A percentile compares a stretch with the other conserved stretches of the same genome.
phyloP scores from a whole-genome alignment of 2,888 invertebrate genomes.

The Acanthococcus lagerstroemiae region DNA sequence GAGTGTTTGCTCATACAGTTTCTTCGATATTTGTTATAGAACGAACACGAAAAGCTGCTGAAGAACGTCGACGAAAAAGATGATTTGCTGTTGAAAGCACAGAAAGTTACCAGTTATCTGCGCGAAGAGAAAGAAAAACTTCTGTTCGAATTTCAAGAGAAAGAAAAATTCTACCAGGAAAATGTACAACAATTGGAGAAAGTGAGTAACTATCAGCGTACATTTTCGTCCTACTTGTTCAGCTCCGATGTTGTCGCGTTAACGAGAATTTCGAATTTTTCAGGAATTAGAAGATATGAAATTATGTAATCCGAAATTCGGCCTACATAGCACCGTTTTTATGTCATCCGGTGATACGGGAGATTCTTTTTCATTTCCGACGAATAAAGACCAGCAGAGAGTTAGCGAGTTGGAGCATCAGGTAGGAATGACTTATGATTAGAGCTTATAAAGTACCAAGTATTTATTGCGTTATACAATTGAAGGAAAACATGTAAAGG shows the following conservation, averaged over 20 bases:
- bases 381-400: background rate
- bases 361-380: conserved; percentile 6
- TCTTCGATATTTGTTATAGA: background rate
- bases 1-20: too few species aligned
- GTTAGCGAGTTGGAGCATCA: conserved; percentile 12
- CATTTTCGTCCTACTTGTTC: background rate
- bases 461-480: too few species aligned
- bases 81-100: conserved; percentile 10
- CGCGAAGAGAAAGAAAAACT: conserved; percentile 20
- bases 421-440: too few species aligned
- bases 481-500: too few species aligned
- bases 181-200: conserved; percentile 14
- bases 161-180: conserved; percentile 15
- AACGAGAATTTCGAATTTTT: too few species aligned
- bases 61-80: conserved; percentile 21
- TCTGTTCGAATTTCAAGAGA: conserved; percentile 6
- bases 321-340: conserved; percentile 6
- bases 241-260: background rate
- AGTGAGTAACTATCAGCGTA: background rate
- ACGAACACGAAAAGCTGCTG: conserved; percentile 6
- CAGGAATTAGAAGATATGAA: conserved; percentile 24
- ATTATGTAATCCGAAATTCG: conserved; percentile 20
- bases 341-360: conserved; percentile 5
- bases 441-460: too few species aligned
- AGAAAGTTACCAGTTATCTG: conserved; percentile 14